Conservation (phyloP, 2,888 invertebrate species). For the Chromoteleia sp. region DNA sequence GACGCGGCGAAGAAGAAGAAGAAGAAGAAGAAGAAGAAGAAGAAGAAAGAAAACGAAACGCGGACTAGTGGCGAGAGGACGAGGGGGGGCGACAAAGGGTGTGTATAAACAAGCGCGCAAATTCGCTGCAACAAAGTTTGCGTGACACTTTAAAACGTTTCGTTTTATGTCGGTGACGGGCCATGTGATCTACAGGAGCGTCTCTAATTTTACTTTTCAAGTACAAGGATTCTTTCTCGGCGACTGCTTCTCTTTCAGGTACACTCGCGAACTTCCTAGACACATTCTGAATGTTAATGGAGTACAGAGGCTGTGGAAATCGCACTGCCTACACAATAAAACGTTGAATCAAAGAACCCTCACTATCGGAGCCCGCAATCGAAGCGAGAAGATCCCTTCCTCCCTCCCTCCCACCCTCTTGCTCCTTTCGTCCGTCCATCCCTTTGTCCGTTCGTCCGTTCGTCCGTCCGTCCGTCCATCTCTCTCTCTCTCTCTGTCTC, state of each 20-base stretch:
- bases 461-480: too few relatives aligned
- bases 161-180: conserved; percentile 50
- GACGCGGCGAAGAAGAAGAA: neutral
- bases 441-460: too few relatives aligned
- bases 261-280: conserved; percentile 72
- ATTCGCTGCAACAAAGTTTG: conserved; percentile 48
- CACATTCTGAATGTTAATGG: conserved; percentile 72
- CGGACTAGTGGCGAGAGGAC: neutral
- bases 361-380: conserved; percentile 51
- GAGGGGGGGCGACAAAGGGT: neutral
- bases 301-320: conserved; percentile 56
- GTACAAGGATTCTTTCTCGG: conserved; percentile 66
- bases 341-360: conserved; percentile 67
- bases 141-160: conserved; percentile 50
- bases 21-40: neutral
- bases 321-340: conserved; percentile 67
- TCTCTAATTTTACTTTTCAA: conserved; percentile 73
- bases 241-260: conserved; percentile 61
- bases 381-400: conserved; percentile 31
- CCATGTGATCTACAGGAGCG: conserved; percentile 65
- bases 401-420: neutral
- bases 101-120: conserved; percentile 25
- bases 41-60: neutral
- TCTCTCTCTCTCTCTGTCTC: neutral
- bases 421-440: too few relatives aligned